phyloP scores from a whole-genome alignment of 2,113 vertebrate species.

The Tychaedon coryphoeus region DNA sequence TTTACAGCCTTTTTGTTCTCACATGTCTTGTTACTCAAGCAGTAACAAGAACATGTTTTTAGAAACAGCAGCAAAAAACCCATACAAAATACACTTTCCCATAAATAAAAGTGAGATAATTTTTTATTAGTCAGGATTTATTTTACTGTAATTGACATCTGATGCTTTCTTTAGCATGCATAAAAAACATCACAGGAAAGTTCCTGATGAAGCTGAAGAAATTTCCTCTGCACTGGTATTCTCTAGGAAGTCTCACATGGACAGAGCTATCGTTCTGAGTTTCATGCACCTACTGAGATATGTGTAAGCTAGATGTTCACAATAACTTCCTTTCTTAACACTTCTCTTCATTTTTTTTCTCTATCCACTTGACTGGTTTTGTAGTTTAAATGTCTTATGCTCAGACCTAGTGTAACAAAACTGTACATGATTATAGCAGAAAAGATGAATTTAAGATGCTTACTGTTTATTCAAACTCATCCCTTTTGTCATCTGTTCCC shows the following conservation, averaged over 20 bases:
- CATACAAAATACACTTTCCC: not conserved
- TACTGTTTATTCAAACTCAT: not conserved
- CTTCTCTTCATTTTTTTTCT: not conserved
- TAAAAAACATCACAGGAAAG: not conserved
- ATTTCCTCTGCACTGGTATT: not conserved
- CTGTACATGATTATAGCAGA: not conserved
- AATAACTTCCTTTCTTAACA: not conserved
- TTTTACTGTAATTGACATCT: not conserved
- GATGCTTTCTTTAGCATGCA: not conserved
- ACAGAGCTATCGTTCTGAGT: not conserved
- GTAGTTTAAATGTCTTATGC: not conserved
- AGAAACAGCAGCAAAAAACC: not conserved
- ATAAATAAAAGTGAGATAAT: not conserved
- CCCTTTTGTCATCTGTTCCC: not conserved
- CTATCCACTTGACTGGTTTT: not conserved
- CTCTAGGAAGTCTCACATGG: not conserved
- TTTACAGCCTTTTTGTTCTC: not conserved
- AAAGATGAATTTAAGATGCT: not conserved
- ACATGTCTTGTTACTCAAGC: not conserved
- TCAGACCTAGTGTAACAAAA: not conserved
- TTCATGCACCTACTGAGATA: not conserved
- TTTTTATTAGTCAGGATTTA: not conserved
- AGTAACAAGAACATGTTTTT: not conserved
- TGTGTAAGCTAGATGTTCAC: not conserved
- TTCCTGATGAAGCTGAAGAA: not conserved